Evolutionary conservation across 2,113 vertebrate species (phyloP).

Genomic region (Malurus elegans): DNA sequence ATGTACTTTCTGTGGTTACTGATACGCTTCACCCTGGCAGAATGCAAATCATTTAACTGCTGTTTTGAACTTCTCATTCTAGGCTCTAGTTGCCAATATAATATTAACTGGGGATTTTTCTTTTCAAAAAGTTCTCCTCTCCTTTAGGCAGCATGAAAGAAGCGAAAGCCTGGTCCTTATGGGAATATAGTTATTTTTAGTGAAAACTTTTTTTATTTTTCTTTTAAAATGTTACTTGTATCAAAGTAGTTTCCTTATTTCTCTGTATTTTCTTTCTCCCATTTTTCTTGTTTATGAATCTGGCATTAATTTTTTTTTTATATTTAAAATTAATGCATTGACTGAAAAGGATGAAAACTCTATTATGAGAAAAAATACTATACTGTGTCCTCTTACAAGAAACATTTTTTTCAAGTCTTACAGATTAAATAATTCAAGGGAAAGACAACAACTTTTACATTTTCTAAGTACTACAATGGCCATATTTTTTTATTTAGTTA

Average conservation of each 20-base stretch:
- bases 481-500: neutral
- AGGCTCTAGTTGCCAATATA: neutral
- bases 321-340: neutral
- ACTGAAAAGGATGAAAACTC: neutral
- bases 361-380: neutral
- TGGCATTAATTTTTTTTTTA: neutral
- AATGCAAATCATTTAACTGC: constrained; percentile 4
- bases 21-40: neutral
- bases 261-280: neutral
- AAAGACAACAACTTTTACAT: neutral
- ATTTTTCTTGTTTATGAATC: neutral
- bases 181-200: neutral
- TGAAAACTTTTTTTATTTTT: neutral
- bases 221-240: neutral
- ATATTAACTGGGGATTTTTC: neutral
- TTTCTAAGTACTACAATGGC: neutral
- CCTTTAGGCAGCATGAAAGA: neutral
- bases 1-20: neutral
- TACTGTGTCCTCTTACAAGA: neutral
- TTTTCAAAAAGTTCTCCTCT: neutral
- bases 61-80: neutral
- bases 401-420: neutral
- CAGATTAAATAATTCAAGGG: neutral
- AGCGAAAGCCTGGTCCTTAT: neutral
- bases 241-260: neutral